Evolutionary conservation across 1,140 invertebrate genomes (phyloP), one percentile per base, ranked within the genome.

Genomic region (Drosophila kepulauana): DNA sequence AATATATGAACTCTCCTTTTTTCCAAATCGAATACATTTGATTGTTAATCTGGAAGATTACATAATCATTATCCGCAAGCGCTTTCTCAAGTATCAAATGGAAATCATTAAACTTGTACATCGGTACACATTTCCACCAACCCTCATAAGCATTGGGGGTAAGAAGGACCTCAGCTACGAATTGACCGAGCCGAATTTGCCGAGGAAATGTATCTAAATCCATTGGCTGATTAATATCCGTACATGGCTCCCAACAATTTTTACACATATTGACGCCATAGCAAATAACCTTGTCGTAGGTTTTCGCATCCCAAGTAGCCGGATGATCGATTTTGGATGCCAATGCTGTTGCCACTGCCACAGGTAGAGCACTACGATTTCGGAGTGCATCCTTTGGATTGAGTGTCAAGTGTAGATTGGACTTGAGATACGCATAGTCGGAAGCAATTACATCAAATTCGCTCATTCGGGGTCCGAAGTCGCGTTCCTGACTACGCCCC

Each of bases 271-370:
- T 92, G 2, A 79, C 82, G 6, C 91, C 91, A 72, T 91, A 92
- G 49, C 91, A 91, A 6, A 92, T 69, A 5, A 92, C 78, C 57
- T 91, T 92, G 49, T 92, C 89, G n/a, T 81, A 74, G n/a, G 76
- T 90, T 28, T 85, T 82, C 61, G 35, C 35, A 8, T 91, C 76
- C 91, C 91, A 92, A 0, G 91, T 92, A 16, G 88, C 91, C 0
- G 89, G 86, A 79, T 92, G 91, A 81, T 92, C 91, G 45, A 92
- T 82, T 49, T 92, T 92, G 7, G 91, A 84, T 1, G 86, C 80
- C 15, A 92, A 16, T 0, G 82, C 75, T 0, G 86, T 75, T 13
- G 89, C 82, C 7, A 92, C 78, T 0, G 78, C 77, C 1, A 89
- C 82, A 0, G 91, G 88, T 8, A 92, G 51, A 0, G 85, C 91